Evolutionary conservation across 2,888 invertebrate species (phyloP), one percentile per base, ranked within the genome.

Genomic region (Eurytoma californica): DNA sequence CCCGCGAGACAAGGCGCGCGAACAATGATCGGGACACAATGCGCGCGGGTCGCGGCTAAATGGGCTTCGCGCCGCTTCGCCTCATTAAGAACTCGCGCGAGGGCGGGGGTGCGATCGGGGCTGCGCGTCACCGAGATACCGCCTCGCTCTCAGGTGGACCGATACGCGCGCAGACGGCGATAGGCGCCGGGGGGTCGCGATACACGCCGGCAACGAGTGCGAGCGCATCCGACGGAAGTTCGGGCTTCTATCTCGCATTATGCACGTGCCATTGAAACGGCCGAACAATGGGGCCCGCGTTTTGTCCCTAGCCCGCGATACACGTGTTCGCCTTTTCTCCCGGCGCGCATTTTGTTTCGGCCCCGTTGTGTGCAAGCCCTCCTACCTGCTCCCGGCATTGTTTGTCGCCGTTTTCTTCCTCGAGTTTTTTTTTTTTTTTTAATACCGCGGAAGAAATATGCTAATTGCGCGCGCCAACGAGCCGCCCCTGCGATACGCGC

Each of bases 11-110:
- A 39, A 61, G 30, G n/a, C 14, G 30, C 60, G 28, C 58, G 20
- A 18, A 81, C 78, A 81, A 78, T 78, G 78, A 78, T 78, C 13
- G 87, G 86, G 80, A 58, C 57, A 75, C 84, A 85, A 89, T 89
- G 39, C 39, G 39, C 39, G 89, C 88, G 87, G 82, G 83, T 80
- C 80, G 47, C 58, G 69, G 75, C 82, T 68, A 75, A 77, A 77
- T 72, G 39, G 76, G 51, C 82, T 84, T 77, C 83, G 84, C 82
- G 84, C 82, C 85, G 86, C 86, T 87, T 86, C 84, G 85, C 87
- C 89, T 89, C 89, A 89, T 89, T 89, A 89, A 88, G 86, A 87
- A 87, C 84, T 87, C 85, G 85, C 86, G 87, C 87, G 88, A 85
- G 86, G 86, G 68, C 16, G 65, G 18, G 24, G 30, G 30, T 18